Conservation (phyloP, 2,888 invertebrate genomes). For the Plutella xylostella region DNA sequence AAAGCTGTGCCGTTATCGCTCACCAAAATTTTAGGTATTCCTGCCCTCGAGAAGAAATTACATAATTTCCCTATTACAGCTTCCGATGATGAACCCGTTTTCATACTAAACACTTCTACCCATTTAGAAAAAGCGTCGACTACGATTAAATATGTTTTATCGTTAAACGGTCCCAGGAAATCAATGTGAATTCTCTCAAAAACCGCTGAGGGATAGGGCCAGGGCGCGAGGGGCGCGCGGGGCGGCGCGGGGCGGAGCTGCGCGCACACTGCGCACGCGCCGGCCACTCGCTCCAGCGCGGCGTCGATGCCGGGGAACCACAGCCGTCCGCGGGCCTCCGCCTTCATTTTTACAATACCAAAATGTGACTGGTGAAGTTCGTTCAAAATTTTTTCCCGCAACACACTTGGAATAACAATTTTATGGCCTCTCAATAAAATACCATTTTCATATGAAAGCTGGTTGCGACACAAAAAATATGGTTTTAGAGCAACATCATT, state of each 20-base stretch:
- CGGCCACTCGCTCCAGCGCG: slow-evolving; percentile 10
- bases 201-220: slow-evolving; percentile 6
- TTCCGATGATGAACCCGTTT: too few relatives aligned
- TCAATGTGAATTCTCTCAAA: slow-evolving; percentile 20
- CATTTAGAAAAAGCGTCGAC: slow-evolving; percentile 19
- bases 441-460: slow-evolving; percentile 13
- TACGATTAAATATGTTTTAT: slow-evolving; percentile 12
- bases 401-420: slow-evolving; percentile 3
- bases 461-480: slow-evolving; percentile 10
- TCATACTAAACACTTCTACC: slow-evolving; percentile 16
- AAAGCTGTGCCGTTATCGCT: slow-evolving; percentile 11
- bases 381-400: neutral
- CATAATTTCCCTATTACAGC: neutral
- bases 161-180: slow-evolving; percentile 15
- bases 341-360: slow-evolving; percentile 13
- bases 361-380: slow-evolving; percentile 10
- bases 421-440: slow-evolving; percentile 11
- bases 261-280: slow-evolving; percentile 12
- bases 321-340: slow-evolving; percentile 12
- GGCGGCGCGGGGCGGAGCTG: slow-evolving; percentile 11
- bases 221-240: slow-evolving; percentile 10
- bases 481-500: slow-evolving; percentile 8
- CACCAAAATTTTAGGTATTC: slow-evolving; percentile 1
- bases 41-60: neutral
- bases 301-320: slow-evolving; percentile 17